Evolutionary conservation across 2,888 invertebrate species (phyloP).

Genomic region (Altica lythri): DNA sequence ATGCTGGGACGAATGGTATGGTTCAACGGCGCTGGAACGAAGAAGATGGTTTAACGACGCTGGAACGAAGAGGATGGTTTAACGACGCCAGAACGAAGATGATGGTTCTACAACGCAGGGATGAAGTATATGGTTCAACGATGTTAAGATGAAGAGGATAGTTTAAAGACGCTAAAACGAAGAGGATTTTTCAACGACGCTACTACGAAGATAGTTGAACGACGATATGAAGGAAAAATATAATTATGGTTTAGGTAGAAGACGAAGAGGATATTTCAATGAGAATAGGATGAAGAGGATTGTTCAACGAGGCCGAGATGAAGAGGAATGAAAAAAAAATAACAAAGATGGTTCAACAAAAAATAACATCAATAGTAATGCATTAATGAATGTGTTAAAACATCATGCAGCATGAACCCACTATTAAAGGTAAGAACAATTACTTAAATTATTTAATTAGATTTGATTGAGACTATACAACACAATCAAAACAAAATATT

Average conservation of each 20-base stretch:
- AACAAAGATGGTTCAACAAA: too few species aligned
- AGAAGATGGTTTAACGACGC: neutral
- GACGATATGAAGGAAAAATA: too few species aligned
- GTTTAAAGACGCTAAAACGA: neutral
- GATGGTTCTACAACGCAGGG: neutral
- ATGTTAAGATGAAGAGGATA: conserved; percentile 4
- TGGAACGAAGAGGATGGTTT: neutral
- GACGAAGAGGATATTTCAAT: neutral
- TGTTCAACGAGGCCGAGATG: neutral
- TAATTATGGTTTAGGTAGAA: too few species aligned
- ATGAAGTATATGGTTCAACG: neutral
- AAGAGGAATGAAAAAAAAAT: too few species aligned
- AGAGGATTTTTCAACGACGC: neutral
- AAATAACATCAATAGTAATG: too few species aligned
- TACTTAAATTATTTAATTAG: too few species aligned
- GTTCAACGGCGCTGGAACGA: neutral
- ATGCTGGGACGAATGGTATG: neutral
- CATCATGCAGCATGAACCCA: too few species aligned
- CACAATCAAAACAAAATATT: too few species aligned
- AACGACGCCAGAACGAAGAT: neutral
- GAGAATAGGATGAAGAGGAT: neutral
- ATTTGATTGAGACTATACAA: too few species aligned
- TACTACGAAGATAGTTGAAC: too few species aligned
- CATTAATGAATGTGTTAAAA: too few species aligned
- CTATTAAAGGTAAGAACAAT: too few species aligned